A percentile compares a stretch with the other conserved stretches of the same genome.
These are phyloP conservation scores for Pasiphila rectangulata DNA, from an alignment of 2,888 invertebrate species.

Conservation along the genomic window DNA sequence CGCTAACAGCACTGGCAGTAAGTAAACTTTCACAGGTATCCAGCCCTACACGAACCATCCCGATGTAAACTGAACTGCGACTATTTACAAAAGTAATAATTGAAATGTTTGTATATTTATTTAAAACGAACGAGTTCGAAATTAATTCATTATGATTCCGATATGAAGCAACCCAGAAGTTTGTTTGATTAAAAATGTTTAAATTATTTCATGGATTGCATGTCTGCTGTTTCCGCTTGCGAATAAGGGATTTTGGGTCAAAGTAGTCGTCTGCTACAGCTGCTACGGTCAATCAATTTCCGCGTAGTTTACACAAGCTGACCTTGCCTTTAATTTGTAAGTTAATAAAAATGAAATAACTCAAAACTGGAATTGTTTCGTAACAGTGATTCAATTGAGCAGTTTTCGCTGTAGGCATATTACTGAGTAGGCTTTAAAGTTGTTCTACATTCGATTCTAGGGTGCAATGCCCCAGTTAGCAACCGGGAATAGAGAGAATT, in stretches of 20 bases:
- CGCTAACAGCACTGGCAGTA: slow-evolving; percentile 5
- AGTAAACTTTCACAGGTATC: slow-evolving; percentile 24
- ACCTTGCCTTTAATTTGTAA: background rate
- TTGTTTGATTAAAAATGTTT: slow-evolving; percentile 28
- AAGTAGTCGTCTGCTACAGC: slow-evolving; percentile 22
- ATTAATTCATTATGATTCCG: slow-evolving; percentile 20
- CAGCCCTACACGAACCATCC: slow-evolving; percentile 10
- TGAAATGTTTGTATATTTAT: slow-evolving; percentile 30
- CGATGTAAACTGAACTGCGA: slow-evolving; percentile 20
- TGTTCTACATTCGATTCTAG: slow-evolving; percentile 31
- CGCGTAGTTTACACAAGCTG: background rate
- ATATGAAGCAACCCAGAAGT: slow-evolving; percentile 24
- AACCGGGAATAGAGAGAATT: slow-evolving; percentile 64
- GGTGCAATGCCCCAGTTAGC: slow-evolving; percentile 52
- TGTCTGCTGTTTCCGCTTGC: slow-evolving; percentile 8
- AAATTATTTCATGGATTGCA: slow-evolving; percentile 15
- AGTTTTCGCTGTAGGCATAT: too few relatives aligned
- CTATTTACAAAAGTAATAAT: slow-evolving; percentile 32
- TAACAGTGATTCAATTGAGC: slow-evolving; percentile 10
- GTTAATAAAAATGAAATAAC: background rate
- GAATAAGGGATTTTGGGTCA: slow-evolving; percentile 13
- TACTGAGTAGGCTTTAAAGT: slow-evolving; percentile 1
- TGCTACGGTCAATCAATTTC: slow-evolving; percentile 11
- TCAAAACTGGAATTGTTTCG: too few relatives aligned
- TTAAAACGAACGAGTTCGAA: slow-evolving; percentile 22